These are phyloP conservation scores for Allophyes oxyacanthae DNA, from an alignment of 2,888 invertebrate genomes.

Conservation along the genomic window DNA sequence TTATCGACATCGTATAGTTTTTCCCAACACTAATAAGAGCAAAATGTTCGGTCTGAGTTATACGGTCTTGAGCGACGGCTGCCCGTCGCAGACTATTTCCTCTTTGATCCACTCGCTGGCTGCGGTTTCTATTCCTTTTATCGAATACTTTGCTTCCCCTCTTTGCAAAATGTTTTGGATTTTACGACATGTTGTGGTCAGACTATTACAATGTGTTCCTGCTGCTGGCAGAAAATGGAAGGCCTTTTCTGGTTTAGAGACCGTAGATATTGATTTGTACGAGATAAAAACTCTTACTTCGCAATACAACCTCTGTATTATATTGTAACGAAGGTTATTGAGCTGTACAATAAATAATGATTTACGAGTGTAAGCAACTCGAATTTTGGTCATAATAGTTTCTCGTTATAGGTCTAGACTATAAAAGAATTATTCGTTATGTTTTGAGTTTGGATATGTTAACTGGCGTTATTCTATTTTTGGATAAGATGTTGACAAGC, in stretches of 20 bases:
- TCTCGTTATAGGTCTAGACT: no score
- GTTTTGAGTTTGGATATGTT: not conserved
- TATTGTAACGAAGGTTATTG: no score
- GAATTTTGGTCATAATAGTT: no score
- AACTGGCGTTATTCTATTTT: not conserved
- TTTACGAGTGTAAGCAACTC: no score
- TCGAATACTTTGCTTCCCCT: slow-evolving; percentile 29
- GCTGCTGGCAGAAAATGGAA: slow-evolving; percentile 16
- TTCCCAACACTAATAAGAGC: slow-evolving; percentile 48
- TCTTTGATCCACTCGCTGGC: slow-evolving; percentile 43
- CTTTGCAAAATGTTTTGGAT: slow-evolving; percentile 42
- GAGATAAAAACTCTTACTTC: not conserved
- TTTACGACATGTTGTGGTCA: slow-evolving; percentile 33
- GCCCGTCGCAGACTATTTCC: slow-evolving; percentile 57
- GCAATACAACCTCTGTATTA: not conserved
- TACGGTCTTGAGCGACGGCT: slow-evolving; percentile 57
- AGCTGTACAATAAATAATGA: no score
- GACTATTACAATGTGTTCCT: slow-evolving; percentile 24
- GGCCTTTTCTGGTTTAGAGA: slow-evolving; percentile 1
- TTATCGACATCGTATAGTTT: slow-evolving; percentile 47
- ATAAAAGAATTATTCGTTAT: no score
- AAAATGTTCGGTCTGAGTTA: slow-evolving; percentile 55
- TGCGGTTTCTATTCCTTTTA: slow-evolving; percentile 46
- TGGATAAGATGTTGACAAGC: not conserved
- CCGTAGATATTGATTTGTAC: not conserved